phyloP scores from a whole-genome alignment of 2,888 invertebrate species.

The Xestoiulus laeticollis region DNA sequence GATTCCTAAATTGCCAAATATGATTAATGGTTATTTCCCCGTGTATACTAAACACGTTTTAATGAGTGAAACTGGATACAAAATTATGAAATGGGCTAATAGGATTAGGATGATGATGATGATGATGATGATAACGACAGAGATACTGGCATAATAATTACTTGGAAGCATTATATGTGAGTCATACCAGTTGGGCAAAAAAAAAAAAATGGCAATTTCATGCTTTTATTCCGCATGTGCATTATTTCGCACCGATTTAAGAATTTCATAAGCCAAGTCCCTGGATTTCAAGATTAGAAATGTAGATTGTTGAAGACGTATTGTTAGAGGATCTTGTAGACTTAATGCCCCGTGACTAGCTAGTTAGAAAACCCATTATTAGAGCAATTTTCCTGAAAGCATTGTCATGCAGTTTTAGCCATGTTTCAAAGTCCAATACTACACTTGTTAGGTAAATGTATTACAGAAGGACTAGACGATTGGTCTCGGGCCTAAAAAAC shows the following conservation, averaged over 20 bases:
- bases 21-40: not conserved
- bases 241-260: not conserved
- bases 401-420: not conserved
- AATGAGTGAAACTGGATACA: constrained; percentile 24
- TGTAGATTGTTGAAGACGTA: not conserved
- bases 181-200: not conserved
- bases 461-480: not conserved
- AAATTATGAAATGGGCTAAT: not conserved
- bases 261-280: not conserved
- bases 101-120: not conserved
- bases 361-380: not conserved
- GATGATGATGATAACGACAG: not conserved
- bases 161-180: not conserved
- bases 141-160: not conserved
- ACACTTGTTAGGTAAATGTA: not conserved
- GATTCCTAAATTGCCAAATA: not conserved
- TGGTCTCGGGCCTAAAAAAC: not conserved
- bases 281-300: not conserved
- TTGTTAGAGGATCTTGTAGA: too few species aligned
- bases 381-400: not conserved
- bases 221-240: not conserved
- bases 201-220: not conserved
- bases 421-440: not conserved
- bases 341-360: not conserved
- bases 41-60: not conserved